A percentile compares a stretch with the other conserved stretches of the same genome.
Evolutionary conservation across 1,140 invertebrate species (phyloP).

Genomic region (Metaphire vulgaris): DNA sequence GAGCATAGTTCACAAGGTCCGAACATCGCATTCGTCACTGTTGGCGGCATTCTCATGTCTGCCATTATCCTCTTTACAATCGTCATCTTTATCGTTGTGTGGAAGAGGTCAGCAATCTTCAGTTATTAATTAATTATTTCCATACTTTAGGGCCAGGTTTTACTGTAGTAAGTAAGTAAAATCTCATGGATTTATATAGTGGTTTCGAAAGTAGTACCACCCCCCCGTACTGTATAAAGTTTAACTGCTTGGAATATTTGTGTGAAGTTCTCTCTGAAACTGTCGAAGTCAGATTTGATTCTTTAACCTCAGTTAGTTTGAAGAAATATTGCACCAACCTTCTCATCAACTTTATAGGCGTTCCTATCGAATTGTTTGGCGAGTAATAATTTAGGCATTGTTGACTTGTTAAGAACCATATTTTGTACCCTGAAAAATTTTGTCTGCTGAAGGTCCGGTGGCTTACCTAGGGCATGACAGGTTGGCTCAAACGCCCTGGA

Average conservation of each 20-base stretch:
- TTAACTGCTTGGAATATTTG: background rate
- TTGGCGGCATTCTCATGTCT: background rate
- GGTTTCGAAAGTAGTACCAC: background rate
- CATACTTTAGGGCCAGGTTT: background rate
- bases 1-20: background rate
- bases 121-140: background rate
- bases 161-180: background rate
- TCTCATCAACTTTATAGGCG: no score
- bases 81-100: background rate
- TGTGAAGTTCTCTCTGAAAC: no score
- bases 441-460: no score
- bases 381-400: no score
- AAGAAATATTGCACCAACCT: no score
- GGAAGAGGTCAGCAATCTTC: background rate
- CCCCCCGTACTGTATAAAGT: background rate
- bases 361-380: no score
- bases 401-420: no score
- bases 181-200: background rate
- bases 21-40: background rate
- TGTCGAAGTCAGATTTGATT: no score
- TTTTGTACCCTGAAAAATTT: no score
- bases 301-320: no score
- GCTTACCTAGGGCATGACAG: no score
- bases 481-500: no score
- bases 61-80: background rate